Conservation (phyloP, 1,140 invertebrate genomes). For the Zaprionus vittiger region DNA sequence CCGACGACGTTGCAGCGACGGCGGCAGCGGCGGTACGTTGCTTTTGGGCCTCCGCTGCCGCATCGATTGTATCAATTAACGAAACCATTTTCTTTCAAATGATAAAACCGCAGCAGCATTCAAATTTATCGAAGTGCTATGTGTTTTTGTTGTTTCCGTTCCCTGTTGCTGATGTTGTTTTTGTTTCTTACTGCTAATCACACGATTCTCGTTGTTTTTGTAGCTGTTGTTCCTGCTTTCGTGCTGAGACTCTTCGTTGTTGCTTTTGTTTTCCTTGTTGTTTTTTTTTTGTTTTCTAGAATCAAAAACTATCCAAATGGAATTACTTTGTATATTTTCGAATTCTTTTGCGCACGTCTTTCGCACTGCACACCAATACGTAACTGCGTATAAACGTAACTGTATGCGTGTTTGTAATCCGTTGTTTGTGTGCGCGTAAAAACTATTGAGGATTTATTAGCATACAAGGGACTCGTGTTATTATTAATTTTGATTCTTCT, state of each 20-base stretch:
- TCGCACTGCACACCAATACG: constrained; percentile 52
- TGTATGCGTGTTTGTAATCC: constrained; percentile 21
- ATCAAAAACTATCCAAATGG: constrained; percentile 19
- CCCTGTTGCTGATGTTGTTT: constrained; percentile 25
- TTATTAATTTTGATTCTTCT: constrained; percentile 31
- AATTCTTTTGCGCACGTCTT: constrained; percentile 54
- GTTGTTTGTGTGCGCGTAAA: constrained; percentile 28
- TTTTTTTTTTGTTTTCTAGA: constrained; percentile 42
- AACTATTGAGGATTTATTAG: constrained; percentile 26
- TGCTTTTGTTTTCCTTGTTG: constrained; percentile 31
- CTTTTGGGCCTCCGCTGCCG: constrained; percentile 67
- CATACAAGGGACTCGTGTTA: constrained; percentile 18
- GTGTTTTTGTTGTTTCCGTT: constrained; percentile 18
- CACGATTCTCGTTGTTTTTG: constrained; percentile 28
- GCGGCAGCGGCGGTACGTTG: constrained; percentile 53
- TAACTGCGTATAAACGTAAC: constrained; percentile 44
- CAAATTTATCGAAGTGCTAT: constrained; percentile 45
- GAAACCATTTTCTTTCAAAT: constrained; percentile 76
- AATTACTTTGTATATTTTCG: constrained; percentile 55
- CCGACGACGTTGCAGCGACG: constrained; percentile 17
- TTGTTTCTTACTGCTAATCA: constrained; percentile 32
- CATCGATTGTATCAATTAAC: constrained; percentile 75
- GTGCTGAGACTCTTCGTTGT: constrained; percentile 64
- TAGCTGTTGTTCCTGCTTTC: constrained; percentile 35
- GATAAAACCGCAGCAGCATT: constrained; percentile 69